Evolutionary conservation across 2,888 invertebrate species (phyloP).

Genomic region (Acanthopleura granulata): DNA sequence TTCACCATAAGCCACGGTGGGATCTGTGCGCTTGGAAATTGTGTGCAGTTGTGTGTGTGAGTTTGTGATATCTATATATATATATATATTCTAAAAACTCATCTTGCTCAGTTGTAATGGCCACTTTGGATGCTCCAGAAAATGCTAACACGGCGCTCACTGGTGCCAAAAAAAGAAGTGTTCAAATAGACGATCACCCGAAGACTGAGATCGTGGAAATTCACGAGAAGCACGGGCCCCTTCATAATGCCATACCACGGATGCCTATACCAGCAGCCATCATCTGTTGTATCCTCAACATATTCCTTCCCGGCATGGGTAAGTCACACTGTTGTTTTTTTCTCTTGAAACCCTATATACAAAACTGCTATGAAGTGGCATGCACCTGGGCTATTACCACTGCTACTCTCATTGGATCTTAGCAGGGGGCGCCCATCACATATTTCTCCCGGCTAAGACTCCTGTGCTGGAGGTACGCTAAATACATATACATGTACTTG

Average conservation of each 20-base stretch:
- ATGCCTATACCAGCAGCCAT: slow-evolving; percentile 71
- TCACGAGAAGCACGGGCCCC: slow-evolving; percentile 76
- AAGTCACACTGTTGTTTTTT: slow-evolving; percentile 35
- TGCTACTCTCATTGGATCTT: too few species aligned
- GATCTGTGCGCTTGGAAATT: too few species aligned
- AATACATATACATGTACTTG: too few species aligned
- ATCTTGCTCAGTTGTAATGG: background rate
- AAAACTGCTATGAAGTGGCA: too few species aligned
- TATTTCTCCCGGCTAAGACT: too few species aligned
- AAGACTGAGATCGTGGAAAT: slow-evolving; percentile 56
- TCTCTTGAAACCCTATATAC: background rate
- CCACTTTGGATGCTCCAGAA: slow-evolving; percentile 14
- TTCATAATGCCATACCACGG: slow-evolving; percentile 71
- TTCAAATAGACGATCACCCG: slow-evolving; percentile 48
- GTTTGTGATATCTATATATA: too few species aligned
- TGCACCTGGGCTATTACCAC: too few species aligned
- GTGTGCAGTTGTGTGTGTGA: too few species aligned
- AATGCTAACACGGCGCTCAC: slow-evolving; percentile 17
- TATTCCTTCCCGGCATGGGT: slow-evolving; percentile 66
- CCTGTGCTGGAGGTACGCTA: too few species aligned
- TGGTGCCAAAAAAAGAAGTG: slow-evolving; percentile 32
- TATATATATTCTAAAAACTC: too few species aligned
- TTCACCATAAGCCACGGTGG: too few species aligned
- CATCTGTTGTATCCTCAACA: slow-evolving; percentile 64
- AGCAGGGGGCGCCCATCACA: too few species aligned